These are phyloP conservation scores for Xylocampa areola DNA, from an alignment of 2,888 invertebrate species.

Conservation along the genomic window DNA sequence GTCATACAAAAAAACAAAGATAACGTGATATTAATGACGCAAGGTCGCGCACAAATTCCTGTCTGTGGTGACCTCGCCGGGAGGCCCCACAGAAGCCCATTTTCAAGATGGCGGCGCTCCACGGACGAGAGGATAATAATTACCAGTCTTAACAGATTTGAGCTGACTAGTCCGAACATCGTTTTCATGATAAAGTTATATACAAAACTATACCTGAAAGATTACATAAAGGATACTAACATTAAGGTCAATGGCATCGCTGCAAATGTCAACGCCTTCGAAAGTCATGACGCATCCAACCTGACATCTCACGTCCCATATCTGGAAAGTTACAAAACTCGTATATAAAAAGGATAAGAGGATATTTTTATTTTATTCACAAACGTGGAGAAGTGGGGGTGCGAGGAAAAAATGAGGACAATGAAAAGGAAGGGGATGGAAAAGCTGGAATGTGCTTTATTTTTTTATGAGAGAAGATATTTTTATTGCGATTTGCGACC, in stretches of 20 bases:
- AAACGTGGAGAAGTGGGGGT: constrained; percentile 3
- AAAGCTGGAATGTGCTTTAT: constrained; percentile 20
- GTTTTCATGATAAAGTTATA: too few relatives aligned
- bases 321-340: constrained; percentile 78
- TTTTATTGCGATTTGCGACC: constrained; percentile 6
- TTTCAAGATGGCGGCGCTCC: too few relatives aligned
- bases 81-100: too few relatives aligned
- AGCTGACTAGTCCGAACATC: too few relatives aligned
- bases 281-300: constrained; percentile 88
- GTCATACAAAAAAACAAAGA: too few relatives aligned
- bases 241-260: constrained; percentile 89
- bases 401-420: constrained; percentile 26
- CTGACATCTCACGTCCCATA: constrained; percentile 89
- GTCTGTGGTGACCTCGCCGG: too few relatives aligned
- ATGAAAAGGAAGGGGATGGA: constrained; percentile 15
- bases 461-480: constrained; percentile 8
- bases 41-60: too few relatives aligned
- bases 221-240: constrained; percentile 82
- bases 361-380: constrained; percentile 27
- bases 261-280: constrained; percentile 89
- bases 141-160: too few relatives aligned
- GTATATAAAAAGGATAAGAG: constrained; percentile 15
- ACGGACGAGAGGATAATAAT: too few relatives aligned
- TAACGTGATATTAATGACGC: too few relatives aligned
- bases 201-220: too few relatives aligned